A percentile compares a stretch with the other conserved stretches of the same genome.
Conservation (phyloP, 1,140 invertebrate genomes). For the Mamestra configurata region DNA sequence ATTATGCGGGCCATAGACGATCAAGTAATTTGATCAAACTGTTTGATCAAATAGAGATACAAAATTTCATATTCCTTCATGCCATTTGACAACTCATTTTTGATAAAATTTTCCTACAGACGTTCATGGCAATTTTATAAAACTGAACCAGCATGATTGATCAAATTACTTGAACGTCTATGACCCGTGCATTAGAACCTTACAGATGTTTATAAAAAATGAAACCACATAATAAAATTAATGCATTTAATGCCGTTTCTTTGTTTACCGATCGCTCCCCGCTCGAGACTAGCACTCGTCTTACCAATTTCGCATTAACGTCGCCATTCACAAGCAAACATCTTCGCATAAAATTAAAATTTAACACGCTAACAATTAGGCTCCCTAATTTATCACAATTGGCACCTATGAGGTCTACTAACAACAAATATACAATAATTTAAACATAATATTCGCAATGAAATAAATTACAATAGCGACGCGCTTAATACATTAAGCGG, state of each 20-base stretch:
- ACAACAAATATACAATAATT: constrained; percentile 83
- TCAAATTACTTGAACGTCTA: no score
- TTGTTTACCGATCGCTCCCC: constrained; percentile 74
- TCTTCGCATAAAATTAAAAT: constrained; percentile 65
- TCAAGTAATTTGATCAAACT: no score
- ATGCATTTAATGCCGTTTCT: constrained; percentile 86
- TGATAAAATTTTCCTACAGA: no score
- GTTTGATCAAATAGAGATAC: no score
- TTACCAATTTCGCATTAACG: constrained; percentile 67
- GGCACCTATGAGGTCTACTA: constrained; percentile 82
- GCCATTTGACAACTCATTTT: no score
- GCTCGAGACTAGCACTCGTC: constrained; percentile 72
- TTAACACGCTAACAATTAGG: constrained; percentile 78
- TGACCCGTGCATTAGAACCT: no score
- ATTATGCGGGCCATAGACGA: no score
- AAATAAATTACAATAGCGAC: constrained; percentile 82
- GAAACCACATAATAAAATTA: constrained; percentile 70
- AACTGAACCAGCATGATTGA: no score
- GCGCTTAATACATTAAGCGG: constrained; percentile 61
- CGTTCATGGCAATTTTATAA: no score
- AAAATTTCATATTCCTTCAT: no score
- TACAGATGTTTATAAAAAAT: constrained; percentile 46
- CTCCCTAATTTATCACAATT: constrained; percentile 87
- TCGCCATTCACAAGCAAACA: constrained; percentile 66
- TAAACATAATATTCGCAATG: constrained; percentile 79